Evolutionary conservation across 2,888 invertebrate species (phyloP).

Genomic region (Oscheius sp.): DNA sequence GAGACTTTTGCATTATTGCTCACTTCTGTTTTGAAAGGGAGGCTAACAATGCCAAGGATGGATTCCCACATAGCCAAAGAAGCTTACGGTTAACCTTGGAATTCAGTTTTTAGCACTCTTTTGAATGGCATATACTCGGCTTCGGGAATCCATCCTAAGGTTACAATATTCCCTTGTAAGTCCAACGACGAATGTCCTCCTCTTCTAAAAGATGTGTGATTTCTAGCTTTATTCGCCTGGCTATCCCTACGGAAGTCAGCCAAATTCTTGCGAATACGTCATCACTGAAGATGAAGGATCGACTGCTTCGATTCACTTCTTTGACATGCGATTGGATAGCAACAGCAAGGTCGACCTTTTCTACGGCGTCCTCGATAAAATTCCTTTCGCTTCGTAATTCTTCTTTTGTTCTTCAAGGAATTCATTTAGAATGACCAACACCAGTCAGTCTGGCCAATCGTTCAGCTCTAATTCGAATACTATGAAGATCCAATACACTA

Average conservation of each 20-base stretch:
- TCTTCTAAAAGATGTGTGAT: too few relatives aligned
- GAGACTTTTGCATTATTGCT: too few relatives aligned
- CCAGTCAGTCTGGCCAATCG: background rate
- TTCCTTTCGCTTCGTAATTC: background rate
- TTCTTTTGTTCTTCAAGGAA: background rate
- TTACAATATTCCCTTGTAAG: too few relatives aligned
- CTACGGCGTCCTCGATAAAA: background rate
- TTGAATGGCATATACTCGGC: too few relatives aligned
- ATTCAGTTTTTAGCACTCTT: too few relatives aligned
- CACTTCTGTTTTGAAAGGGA: too few relatives aligned
- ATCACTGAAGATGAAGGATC: background rate
- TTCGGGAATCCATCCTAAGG: too few relatives aligned
- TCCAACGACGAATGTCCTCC: too few relatives aligned
- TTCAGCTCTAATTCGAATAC: background rate
- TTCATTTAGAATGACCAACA: background rate
- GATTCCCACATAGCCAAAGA: too few relatives aligned
- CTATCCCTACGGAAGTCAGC: constrained; percentile 10
- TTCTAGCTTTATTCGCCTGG: constrained; percentile 7
- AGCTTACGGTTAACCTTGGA: too few relatives aligned
- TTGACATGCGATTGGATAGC: background rate
- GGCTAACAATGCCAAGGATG: too few relatives aligned
- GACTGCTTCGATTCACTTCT: background rate
- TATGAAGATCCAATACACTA: background rate
- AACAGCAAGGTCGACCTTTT: background rate
- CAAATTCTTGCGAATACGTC: constrained; percentile 2